Base-by-base conservation (phyloP, 1,140 invertebrate genomes). In the Magallana angulata region DNA sequence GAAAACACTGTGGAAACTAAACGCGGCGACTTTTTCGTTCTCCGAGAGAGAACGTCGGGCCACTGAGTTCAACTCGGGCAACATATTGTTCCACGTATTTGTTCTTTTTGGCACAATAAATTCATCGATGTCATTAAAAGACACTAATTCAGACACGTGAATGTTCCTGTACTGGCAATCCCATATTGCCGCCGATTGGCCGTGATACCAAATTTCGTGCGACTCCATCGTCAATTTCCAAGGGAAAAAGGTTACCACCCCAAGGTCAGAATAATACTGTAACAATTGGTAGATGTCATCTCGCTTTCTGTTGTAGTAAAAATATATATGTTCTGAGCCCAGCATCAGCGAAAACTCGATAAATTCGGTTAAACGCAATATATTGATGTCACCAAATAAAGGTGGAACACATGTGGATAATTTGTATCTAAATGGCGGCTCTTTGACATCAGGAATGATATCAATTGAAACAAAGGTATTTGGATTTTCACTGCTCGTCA, bases 61-160 rank as follows among this genome's bases (percentile, higher is more conserved):
- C 68, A 76, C 18, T 11, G 8, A 30, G 8, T 76, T 8, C 30
- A 76, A 36, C 12, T 36, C 9, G 7, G 68, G 7, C n/a, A 90
- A 60, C 57, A 91, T 58, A 7, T 76, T 56, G 7, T 68, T 58
- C 82, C 86, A 84, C 9, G 86, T 84, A 16, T 85, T 82, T 57
- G 76, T 30, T 36, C 87, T 30, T 59, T 81, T 87, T 11, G 93
- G 93, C 11, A 93, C 84, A 8, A 93, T 90, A 80, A 90, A 91
- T 90, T 93, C 93, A 60, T 93, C 92, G 16, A 93, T 88, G 82
- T 93, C 93, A 68, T 90, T 89, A 60, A 93, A 91, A 36, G 90
- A 91, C 11, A 93, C 88, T 16, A 88, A 85, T 83, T 90, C 88
- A 59, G 89, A 91, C 12, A 81, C 57, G 36, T 82, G 84, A 89